Evolutionary conservation across 2,113 vertebrate species (phyloP).

Genomic region (Cercopithecus mona): DNA sequence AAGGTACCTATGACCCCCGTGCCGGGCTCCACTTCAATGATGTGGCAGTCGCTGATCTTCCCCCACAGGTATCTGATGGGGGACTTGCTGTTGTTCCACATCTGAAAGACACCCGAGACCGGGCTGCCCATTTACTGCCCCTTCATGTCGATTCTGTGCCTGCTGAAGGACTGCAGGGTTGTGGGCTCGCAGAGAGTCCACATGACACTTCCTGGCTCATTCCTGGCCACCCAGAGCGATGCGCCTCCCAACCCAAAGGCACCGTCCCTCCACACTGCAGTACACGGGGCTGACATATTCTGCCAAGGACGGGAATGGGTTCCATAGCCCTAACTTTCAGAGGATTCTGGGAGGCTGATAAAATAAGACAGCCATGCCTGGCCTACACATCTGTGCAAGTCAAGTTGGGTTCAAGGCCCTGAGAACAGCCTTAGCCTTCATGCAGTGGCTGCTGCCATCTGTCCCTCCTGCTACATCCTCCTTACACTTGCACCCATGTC

Average conservation of each 20-base stretch:
- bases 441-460: accelerated
- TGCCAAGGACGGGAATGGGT: background rate
- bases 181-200: background rate
- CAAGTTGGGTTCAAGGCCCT: accelerated
- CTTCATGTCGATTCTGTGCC: accelerated
- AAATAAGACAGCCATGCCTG: background rate
- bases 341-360: background rate
- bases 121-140: background rate
- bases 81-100: constrained; percentile 96
- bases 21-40: constrained; percentile 91
- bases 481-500: accelerated
- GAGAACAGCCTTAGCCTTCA: background rate
- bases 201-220: background rate
- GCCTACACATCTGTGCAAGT: background rate
- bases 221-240: background rate
- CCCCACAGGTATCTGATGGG: constrained; percentile 90
- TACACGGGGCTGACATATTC: accelerated
- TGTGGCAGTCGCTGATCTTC: constrained; percentile 80
- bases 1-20: constrained; percentile 87
- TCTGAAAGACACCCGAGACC: constrained; percentile 81
- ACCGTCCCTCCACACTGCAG: background rate
- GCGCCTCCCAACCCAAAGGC: background rate
- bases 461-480: accelerated
- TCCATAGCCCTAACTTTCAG: background rate
- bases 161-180: background rate